Conservation (phyloP, 2,888 invertebrate genomes). For the Tupiocoris notatus region DNA sequence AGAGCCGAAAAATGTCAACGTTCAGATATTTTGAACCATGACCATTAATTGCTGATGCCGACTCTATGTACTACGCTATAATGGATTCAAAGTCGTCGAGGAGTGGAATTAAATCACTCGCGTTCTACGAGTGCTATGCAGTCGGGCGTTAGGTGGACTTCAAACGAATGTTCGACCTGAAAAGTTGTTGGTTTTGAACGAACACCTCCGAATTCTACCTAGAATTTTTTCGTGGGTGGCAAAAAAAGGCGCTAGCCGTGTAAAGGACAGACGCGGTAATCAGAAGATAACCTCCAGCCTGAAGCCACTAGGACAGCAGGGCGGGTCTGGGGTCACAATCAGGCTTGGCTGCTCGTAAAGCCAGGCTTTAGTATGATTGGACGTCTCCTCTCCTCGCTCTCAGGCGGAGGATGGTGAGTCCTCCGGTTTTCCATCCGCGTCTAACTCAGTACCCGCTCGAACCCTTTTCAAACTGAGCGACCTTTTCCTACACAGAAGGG, state of each 20-base stretch:
- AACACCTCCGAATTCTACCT: neutral
- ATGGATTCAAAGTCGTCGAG: too few species aligned
- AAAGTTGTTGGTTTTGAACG: neutral
- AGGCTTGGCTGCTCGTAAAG: conserved; percentile 34
- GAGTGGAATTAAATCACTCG: too few species aligned
- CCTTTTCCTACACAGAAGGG: neutral
- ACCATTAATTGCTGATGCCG: too few species aligned
- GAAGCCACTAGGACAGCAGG: neutral
- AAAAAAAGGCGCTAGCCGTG: neutral
- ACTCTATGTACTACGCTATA: too few species aligned
- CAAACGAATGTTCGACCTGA: too few species aligned
- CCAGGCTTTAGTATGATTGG: conserved; percentile 38
- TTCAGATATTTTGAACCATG: too few species aligned
- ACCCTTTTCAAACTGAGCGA: neutral
- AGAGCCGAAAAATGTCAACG: too few species aligned
- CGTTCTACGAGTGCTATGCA: too few species aligned
- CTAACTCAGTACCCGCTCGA: neutral
- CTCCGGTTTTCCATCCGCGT: neutral
- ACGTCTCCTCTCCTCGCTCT: conserved; percentile 3
- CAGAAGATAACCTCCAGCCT: conserved; percentile 26
- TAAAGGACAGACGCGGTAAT: conserved; percentile 20
- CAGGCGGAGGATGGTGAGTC: neutral
- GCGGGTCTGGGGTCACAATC: conserved; percentile 22
- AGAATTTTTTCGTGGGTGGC: neutral
- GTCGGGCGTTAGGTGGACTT: too few species aligned